Evolutionary conservation across 2,113 vertebrate species (phyloP), one percentile per base, ranked within the genome.

Genomic region (Hippopotamus amphibius): DNA sequence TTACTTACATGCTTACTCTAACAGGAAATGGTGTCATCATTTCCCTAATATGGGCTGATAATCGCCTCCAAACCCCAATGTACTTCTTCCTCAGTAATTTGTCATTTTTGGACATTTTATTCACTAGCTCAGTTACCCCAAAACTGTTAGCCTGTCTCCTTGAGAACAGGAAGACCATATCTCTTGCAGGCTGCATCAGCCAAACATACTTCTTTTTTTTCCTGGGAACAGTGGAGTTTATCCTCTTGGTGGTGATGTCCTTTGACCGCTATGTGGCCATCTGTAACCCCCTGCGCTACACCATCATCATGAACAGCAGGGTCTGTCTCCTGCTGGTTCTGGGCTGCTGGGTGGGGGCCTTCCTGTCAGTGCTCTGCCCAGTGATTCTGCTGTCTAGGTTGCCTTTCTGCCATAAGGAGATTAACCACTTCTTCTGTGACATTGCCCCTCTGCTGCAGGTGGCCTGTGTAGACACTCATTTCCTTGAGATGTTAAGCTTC

Each of bases 391-490:
- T 94, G 5, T 79, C 88, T 21, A 76, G 79, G 24, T 1, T 97
- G 50, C 88, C 88, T 46, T 96, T 43, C 12, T 97, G 96, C 76
- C 17, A 15, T 15, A 53, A 46, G 22, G 79, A 95, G 55, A 97
- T 96, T 11, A 22, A 50, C 37, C 96, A 97, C n/a, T 97, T 97
- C 41, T 97, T 97, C 85, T 97, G 97, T 93, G 96, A 90, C 61
- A 90, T 92, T 0, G 68, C 53, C 28, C 94, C 97, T 77, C 21
- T 97, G 10, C n/a, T 95, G 10, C 81, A 82, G 6, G n/a, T 16
- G 0, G 79, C 88, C 41, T 97, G 88, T 7, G 50, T 6, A 24
- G 84, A 96, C n/a, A 92, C 66, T 77, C 41, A 33, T 53, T n/a
- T 87, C 46, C n/a, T 92, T 4, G 72, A 97, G 74, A 80, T 92